Evolutionary conservation across 2,113 vertebrate genomes (phyloP).

Genomic region (Corynorhinus townsendii): DNA sequence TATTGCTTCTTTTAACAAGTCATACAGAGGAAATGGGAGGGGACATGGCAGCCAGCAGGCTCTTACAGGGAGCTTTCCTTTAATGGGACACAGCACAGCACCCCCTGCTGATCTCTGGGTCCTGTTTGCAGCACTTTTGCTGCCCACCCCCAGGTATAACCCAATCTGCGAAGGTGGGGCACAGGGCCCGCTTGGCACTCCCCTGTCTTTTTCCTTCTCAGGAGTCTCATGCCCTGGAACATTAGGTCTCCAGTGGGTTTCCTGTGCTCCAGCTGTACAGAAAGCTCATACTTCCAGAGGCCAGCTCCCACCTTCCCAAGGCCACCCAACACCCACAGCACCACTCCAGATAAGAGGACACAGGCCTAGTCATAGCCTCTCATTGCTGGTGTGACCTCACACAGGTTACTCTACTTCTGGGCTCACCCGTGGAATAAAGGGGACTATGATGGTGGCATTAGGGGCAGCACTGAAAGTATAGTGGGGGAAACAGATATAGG

Average conservation of each 20-base stretch:
- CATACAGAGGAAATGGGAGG: too few relatives aligned
- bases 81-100: not conserved
- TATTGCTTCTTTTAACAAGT: too few relatives aligned
- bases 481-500: not conserved
- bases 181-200: not conserved
- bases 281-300: too few relatives aligned
- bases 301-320: accelerated
- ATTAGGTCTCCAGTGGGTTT: accelerated
- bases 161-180: too few relatives aligned
- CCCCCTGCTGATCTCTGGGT: too few relatives aligned
- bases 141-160: not conserved
- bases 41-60: too few relatives aligned
- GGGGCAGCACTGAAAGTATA: accelerated
- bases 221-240: not conserved
- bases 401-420: not conserved
- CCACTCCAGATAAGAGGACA: not conserved
- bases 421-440: accelerated
- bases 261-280: not conserved
- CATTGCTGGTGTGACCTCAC: not conserved
- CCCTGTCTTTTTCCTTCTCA: too few relatives aligned
- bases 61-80: too few relatives aligned
- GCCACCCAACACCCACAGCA: accelerated
- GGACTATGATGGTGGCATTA: accelerated
- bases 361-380: not conserved
- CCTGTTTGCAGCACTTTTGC: not conserved